phyloP scores from a whole-genome alignment of 2,113 vertebrate species.

The Alectura lathami region DNA sequence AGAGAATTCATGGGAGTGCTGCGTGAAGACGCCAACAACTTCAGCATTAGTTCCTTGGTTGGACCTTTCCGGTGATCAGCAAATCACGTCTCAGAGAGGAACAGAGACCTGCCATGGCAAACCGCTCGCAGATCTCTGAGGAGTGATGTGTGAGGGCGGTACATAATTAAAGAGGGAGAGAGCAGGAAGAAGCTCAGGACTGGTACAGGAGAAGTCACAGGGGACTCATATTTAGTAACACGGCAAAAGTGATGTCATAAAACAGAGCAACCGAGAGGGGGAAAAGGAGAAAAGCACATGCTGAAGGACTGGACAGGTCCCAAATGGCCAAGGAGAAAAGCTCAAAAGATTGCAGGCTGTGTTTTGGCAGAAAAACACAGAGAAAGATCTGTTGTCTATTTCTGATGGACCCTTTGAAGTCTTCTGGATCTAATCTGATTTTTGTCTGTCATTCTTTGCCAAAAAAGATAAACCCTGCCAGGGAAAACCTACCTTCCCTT shows the following conservation, averaged over 20 bases:
- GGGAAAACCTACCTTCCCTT: conserved; percentile 47
- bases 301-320: conserved; percentile 50
- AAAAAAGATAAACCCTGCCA: conserved; percentile 63
- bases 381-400: conserved; percentile 63
- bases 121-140: background rate
- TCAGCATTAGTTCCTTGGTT: background rate
- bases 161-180: conserved; percentile 44
- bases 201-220: conserved; percentile 47
- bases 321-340: conserved; percentile 53
- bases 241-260: conserved; percentile 45
- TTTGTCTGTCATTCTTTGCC: conserved; percentile 61
- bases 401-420: conserved; percentile 59
- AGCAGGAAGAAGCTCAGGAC: background rate
- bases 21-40: background rate
- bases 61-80: background rate
- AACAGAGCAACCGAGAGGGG: background rate
- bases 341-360: conserved; percentile 30
- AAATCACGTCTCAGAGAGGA: background rate
- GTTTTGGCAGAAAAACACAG: conserved; percentile 61
- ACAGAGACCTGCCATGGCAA: conserved; percentile 9
- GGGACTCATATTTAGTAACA: conserved; percentile 42
- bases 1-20: background rate
- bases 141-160: conserved; percentile 14
- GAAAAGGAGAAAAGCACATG: conserved; percentile 44
- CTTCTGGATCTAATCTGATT: conserved; percentile 64